Percentiles rank a stretch among this genome's conserved stretches.
Evolutionary conservation across 92 coral and sea anemone genomes (phyloP).

Genomic region (Montipora capitata): DNA sequence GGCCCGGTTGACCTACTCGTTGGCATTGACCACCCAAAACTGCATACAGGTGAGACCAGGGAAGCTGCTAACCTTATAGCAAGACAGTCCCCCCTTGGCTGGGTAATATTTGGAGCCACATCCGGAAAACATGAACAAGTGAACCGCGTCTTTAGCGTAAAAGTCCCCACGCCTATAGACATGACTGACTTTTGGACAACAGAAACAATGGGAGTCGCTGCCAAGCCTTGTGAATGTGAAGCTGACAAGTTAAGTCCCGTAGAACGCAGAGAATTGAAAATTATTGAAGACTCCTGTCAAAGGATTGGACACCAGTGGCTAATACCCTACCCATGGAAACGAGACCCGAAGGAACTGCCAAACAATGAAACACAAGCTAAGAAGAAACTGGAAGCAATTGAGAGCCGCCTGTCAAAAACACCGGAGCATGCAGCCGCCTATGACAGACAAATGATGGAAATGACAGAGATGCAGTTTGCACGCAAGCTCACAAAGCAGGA

Average conservation of each 20-base stretch:
- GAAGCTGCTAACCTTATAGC: constrained; percentile 63
- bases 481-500: constrained; percentile 35
- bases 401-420: not conserved
- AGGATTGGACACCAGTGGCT: constrained; percentile 63
- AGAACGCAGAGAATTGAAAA: constrained; percentile 16
- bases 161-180: constrained; percentile 37
- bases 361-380: no score
- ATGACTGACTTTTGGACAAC: constrained; percentile 37
- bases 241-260: constrained; percentile 32
- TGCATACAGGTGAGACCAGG: constrained; percentile 71
- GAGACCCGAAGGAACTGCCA: constrained; percentile 27
- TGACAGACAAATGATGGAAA: constrained; percentile 58
- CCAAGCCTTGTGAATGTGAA: constrained; percentile 32
- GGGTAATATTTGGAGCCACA: constrained; percentile 80
- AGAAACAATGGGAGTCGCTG: constrained; percentile 55
- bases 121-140: constrained; percentile 46
- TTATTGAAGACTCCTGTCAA: constrained; percentile 4
- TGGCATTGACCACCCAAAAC: constrained; percentile 67
- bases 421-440: constrained; percentile 44
- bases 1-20: constrained; percentile 71
- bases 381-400: no score
- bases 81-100: constrained; percentile 69
- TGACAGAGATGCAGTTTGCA: constrained; percentile 66
- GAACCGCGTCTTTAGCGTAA: constrained; percentile 7
- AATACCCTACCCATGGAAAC: constrained; percentile 68